Evolutionary conservation across 2,113 vertebrate genomes (phyloP), one percentile per base, ranked within the genome.

Genomic region (Stomatorhinus ivindoensis): DNA sequence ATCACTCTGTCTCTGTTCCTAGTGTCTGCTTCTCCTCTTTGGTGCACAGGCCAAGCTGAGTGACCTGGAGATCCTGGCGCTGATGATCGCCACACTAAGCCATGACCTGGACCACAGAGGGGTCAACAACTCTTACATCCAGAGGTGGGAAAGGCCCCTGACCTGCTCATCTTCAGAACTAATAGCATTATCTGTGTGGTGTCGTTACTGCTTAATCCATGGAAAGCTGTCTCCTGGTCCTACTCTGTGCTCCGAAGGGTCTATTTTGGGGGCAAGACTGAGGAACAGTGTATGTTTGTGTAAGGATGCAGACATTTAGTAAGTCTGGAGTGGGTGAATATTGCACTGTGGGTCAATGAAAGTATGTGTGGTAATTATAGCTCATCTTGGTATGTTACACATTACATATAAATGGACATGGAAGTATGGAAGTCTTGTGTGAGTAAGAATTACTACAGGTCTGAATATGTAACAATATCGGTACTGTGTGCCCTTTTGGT

Each of bases 91-190:
- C 8, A 96, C 98, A 0, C 93, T 99, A 55, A 96, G 98, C 94
- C 98, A 99, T 0, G 98, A 99, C 91, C 92, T 99, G 93, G 98
- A 99, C 93, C 98, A 99, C 94, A 95, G 98, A 46, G 98, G 98
- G 27, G 97, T 99, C 92, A 99, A 99, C 94, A 99, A 99, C 93
- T 98, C 98, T 13, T 99, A 98, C 92, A 99, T 99, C 91, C 97
- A 99, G 93, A 97, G 97, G 98, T 99, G 93, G 95, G 95, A 10
- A 0, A 42, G 1, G 13, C 44, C 31, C 0, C 21, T 10, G 9
- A 51, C 50, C 76, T 21, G 31, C 19, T 17, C 42, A 17, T 47
- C 44, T 84, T 84, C 42, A 46, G 17, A 21, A 42, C 4, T 46
- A 21, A 17, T 35, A 6, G 47, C 24, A 86, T 35, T n/a, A 51